Base-by-base conservation (phyloP, 1,140 invertebrate species). In the Drosophila baimaii region DNA sequence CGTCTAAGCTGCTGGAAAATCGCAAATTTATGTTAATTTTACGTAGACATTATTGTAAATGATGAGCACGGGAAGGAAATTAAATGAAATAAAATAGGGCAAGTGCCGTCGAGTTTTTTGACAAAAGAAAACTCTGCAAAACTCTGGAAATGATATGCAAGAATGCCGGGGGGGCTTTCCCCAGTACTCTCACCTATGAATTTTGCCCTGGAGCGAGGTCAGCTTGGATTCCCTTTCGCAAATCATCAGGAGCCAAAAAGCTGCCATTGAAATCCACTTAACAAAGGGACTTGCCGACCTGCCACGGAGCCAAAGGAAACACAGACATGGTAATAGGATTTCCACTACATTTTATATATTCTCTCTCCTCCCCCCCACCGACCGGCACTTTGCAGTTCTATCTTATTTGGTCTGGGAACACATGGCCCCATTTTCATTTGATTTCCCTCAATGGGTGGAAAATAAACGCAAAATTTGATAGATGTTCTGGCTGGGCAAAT, bases 1-100 rank as follows among this genome's bases (percentile, higher is more conserved):
- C 59, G 63, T 57, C 79, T 79, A 84, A 77, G 78, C 81, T 76
- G 65, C 43, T 77, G 68, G 72, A 76, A 77, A 79, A 86, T 77
- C 61, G 78, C 81, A 79, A 88, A 88, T 88, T 86, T 86, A 86
- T 86, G 82, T 79, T 83, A 86, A 86, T 86, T 86, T 88, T 57
- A 52, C 64, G 57, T 70, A 49, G 64, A 49, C 80, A 79, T 83
- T 82, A 84, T 84, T 80, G 79, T 86, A 82, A 83, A 81, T 81
- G 81, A 84, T 84, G 77, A 72, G 79, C 70, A 47, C 49, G 58
- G 58, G 51, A 37, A 72, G 83, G 79, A 88, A 86, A 88, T 86
- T 88, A 86, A 83, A 83, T 79, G 63, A 64, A 75, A 86, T 86
- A 72, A 73, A 77, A 79, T 73, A 35, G 51, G 51, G 63, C 41